Evolutionary conservation across 2,797 vertebrate species (phyloP).

Genomic region (Helarctos malayanus): DNA sequence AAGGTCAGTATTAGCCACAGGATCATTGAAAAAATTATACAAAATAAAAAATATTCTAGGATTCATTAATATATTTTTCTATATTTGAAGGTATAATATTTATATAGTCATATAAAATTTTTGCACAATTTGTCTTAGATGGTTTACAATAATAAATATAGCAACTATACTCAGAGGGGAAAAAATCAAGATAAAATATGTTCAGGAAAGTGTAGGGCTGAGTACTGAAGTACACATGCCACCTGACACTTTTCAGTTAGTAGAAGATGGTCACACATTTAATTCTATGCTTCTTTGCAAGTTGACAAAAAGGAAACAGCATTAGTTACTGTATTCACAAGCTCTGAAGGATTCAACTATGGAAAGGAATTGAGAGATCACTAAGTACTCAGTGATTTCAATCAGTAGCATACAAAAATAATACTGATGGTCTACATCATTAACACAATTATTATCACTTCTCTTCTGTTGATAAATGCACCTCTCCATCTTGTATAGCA

Average conservation of each 20-base stretch:
- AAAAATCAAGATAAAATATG: background rate
- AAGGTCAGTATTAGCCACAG: background rate
- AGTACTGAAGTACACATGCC: background rate
- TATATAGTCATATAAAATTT: background rate
- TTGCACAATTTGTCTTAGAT: background rate
- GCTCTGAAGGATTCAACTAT: background rate
- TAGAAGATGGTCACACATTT: conserved; percentile 56
- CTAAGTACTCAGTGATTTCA: background rate
- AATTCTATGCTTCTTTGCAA: background rate
- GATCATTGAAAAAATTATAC: background rate
- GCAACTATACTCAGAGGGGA: conserved; percentile 37
- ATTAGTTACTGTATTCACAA: background rate
- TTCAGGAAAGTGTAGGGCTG: background rate
- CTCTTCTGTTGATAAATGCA: background rate
- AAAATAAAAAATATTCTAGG: background rate
- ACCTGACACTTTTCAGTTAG: background rate
- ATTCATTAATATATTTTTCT: background rate
- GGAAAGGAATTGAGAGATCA: background rate
- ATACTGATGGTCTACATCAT: background rate
- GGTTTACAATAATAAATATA: conserved; percentile 46
- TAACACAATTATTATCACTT: background rate
- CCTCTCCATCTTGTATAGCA: background rate
- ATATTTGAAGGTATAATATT: background rate
- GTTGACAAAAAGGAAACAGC: background rate
- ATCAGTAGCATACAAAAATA: background rate